Evolutionary conservation across 2,888 invertebrate genomes (phyloP).

Genomic region (Anticlea derivata): DNA sequence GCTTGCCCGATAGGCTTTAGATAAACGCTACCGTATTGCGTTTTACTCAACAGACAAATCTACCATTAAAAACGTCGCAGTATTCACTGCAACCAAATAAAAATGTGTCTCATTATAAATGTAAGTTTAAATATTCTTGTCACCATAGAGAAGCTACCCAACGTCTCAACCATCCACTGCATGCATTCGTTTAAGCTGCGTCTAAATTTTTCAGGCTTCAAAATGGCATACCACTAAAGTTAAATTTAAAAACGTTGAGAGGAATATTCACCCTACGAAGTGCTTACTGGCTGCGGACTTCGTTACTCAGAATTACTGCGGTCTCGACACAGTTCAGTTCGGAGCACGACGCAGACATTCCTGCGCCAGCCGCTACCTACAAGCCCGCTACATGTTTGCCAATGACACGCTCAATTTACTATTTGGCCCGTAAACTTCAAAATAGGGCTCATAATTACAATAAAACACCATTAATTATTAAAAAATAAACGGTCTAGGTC

Average conservation of each 20-base stretch:
- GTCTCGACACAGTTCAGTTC: slow-evolving; percentile 37
- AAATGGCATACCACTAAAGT: slow-evolving; percentile 37
- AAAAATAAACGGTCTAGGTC: background rate
- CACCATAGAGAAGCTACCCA: slow-evolving; percentile 44
- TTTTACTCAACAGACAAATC: slow-evolving; percentile 24
- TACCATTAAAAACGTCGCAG: slow-evolving; percentile 1
- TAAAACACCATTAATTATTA: slow-evolving; percentile 8
- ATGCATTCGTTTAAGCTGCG: slow-evolving; percentile 42
- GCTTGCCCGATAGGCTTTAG: slow-evolving; percentile 70
- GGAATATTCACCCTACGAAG: slow-evolving; percentile 39
- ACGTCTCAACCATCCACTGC: slow-evolving; percentile 45
- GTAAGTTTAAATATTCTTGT: slow-evolving; percentile 49
- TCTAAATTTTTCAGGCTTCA: slow-evolving; percentile 33
- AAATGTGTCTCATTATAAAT: slow-evolving; percentile 41
- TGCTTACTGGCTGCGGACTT: slow-evolving; percentile 32
- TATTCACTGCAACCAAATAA: slow-evolving; percentile 14
- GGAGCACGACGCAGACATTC: slow-evolving; percentile 28
- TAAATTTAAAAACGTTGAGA: slow-evolving; percentile 44
- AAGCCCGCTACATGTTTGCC: slow-evolving; percentile 35
- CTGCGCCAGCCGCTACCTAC: slow-evolving; percentile 10
- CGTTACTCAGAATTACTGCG: slow-evolving; percentile 46
- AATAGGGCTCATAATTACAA: slow-evolving; percentile 7
- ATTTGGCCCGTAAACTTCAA: slow-evolving; percentile 33
- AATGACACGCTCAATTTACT: slow-evolving; percentile 40
- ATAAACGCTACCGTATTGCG: slow-evolving; percentile 66